These are phyloP conservation scores for Pluvialis apricaria DNA, from an alignment of 2,113 vertebrate genomes.

Conservation along the genomic window DNA sequence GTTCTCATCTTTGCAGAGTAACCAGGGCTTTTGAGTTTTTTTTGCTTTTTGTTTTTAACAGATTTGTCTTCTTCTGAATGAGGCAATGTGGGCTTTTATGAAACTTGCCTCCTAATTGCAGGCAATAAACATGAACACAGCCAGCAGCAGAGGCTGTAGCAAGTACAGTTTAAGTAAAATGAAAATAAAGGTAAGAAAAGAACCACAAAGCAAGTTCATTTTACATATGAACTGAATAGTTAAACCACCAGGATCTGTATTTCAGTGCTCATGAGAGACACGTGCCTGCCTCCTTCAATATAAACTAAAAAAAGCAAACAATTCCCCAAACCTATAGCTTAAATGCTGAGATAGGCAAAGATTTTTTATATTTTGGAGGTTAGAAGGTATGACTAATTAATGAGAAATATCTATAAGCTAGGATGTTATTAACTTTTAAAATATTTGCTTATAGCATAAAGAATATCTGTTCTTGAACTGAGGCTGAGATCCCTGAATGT, in stretches of 20 bases:
- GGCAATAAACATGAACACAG: conserved; percentile 41
- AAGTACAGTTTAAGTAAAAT: not conserved
- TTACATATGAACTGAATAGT: not conserved
- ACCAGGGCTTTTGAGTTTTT: not conserved
- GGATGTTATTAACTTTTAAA: not conserved
- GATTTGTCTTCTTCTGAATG: not conserved
- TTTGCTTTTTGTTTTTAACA: not conserved
- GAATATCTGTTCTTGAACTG: not conserved
- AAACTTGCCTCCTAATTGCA: conserved; percentile 43
- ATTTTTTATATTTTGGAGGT: not conserved
- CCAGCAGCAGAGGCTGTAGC: not conserved
- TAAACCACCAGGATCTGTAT: not conserved
- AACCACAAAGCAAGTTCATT: not conserved
- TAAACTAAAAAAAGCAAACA: not conserved
- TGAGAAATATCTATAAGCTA: not conserved
- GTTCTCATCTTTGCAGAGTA: conserved; percentile 25
- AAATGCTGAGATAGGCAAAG: not conserved
- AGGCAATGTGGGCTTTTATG: conserved; percentile 20
- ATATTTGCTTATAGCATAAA: not conserved
- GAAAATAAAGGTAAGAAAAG: conserved; percentile 35
- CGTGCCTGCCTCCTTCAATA: not conserved
- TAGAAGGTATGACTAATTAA: conserved; percentile 1
- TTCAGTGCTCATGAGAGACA: not conserved
- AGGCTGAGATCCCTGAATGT: not conserved
- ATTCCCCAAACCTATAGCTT: not conserved